phyloP scores from a whole-genome alignment of 2,888 invertebrate genomes.

The Glaucopsyche alexis region DNA sequence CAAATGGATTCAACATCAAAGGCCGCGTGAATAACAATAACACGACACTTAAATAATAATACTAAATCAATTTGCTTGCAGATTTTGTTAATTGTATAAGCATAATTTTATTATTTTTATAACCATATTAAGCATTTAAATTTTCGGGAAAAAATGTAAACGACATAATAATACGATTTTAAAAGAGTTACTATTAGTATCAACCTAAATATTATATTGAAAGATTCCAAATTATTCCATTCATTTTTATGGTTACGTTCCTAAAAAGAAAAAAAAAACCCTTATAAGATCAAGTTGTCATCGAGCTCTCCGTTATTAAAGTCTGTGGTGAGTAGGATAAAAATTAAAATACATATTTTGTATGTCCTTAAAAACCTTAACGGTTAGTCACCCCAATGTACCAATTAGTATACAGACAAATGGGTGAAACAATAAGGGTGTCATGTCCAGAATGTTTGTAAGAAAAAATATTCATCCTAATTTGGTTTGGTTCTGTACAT shows the following conservation, averaged over 20 bases:
- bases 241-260: not conserved
- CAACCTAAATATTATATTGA: not conserved
- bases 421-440: conserved; percentile 50
- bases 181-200: not conserved
- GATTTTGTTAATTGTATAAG: not conserved
- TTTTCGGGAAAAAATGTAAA: not conserved
- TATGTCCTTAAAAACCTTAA: not conserved
- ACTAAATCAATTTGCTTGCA: not conserved
- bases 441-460: conserved; percentile 24
- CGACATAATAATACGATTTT: not conserved
- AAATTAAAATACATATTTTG: not conserved
- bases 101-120: not conserved
- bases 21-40: not conserved
- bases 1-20: not conserved
- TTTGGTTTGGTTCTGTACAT: conserved; percentile 26
- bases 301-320: too few species aligned
- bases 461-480: conserved; percentile 6
- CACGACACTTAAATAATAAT: not conserved
- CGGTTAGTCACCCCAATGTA: conserved; percentile 25
- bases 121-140: not conserved
- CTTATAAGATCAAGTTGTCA: too few species aligned
- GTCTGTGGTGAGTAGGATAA: not conserved
- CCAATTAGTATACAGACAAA: conserved; percentile 69
- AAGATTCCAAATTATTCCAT: not conserved
- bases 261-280: not conserved